These are phyloP conservation scores for Sternotherus odoratus DNA, from an alignment of 2,797 vertebrate species.

Conservation along the genomic window DNA sequence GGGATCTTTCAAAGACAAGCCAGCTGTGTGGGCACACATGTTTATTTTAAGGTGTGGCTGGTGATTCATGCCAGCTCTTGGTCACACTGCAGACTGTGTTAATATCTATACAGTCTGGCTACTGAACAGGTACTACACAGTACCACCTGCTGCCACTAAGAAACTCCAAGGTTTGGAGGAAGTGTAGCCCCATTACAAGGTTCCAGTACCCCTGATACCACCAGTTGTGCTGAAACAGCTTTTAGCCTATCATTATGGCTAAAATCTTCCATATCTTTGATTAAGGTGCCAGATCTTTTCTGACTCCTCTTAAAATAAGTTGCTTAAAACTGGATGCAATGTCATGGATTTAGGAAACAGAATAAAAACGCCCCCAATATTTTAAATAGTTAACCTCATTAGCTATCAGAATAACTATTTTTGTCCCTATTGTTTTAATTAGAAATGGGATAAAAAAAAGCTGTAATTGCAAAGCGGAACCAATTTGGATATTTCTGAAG, in stretches of 20 bases:
- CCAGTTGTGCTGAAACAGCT: neutral
- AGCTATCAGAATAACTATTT: neutral
- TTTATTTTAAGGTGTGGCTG: neutral
- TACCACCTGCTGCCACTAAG: neutral
- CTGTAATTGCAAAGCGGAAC: neutral
- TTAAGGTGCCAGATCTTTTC: neutral
- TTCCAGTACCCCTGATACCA: neutral
- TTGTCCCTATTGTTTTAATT: constrained; percentile 21
- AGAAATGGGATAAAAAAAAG: neutral
- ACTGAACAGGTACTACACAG: neutral
- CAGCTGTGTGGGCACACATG: neutral
- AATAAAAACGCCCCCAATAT: neutral
- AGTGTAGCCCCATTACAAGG: neutral
- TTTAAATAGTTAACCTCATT: neutral
- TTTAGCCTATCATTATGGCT: neutral
- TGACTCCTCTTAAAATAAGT: neutral
- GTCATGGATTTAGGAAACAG: neutral
- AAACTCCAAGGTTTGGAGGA: neutral
- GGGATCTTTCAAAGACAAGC: neutral
- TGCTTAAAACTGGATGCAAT: neutral
- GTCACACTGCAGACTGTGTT: neutral
- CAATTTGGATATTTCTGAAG: neutral
- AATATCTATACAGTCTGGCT: neutral
- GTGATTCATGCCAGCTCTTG: neutral
- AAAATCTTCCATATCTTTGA: neutral